Conservation (phyloP, 2,888 invertebrate species). For the Orchesella flavescens region DNA sequence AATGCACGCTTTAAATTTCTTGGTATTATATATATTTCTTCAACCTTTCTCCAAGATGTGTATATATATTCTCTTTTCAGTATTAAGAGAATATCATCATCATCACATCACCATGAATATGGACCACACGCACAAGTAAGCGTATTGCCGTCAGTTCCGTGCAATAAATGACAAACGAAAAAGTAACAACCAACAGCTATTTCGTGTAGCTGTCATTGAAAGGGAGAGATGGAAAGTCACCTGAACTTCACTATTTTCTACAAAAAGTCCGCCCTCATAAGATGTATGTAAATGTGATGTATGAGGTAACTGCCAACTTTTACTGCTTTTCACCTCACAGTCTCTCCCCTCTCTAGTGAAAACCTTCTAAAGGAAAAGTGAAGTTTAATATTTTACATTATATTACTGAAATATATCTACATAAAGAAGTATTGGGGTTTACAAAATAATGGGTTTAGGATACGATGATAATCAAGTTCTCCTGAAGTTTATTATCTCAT, state of each 20-base stretch:
- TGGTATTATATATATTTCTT: conserved; percentile 15
- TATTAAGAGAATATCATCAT: background rate
- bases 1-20: conserved; percentile 42
- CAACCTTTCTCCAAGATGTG: background rate
- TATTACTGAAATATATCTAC: background rate
- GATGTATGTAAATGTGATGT: conserved; percentile 38
- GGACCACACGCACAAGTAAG: background rate
- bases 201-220: conserved; percentile 53
- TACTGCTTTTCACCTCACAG: conserved; percentile 23
- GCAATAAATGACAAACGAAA: conserved; percentile 47
- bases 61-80: background rate
- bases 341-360: background rate
- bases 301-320: conserved; percentile 18
- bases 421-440: conserved; percentile 13
- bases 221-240: conserved; percentile 25
- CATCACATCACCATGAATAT: background rate
- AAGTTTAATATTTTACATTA: background rate
- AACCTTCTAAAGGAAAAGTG: conserved; percentile 20
- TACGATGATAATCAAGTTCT: conserved; percentile 51
- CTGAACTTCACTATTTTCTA: conserved; percentile 32
- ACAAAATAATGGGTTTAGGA: conserved; percentile 37
- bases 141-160: background rate
- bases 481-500: conserved; percentile 40
- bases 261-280: conserved; percentile 30
- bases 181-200: conserved; percentile 48